phyloP scores from a whole-genome alignment of 1,140 invertebrate species.

The Macrobrachium rosenbergii region DNA sequence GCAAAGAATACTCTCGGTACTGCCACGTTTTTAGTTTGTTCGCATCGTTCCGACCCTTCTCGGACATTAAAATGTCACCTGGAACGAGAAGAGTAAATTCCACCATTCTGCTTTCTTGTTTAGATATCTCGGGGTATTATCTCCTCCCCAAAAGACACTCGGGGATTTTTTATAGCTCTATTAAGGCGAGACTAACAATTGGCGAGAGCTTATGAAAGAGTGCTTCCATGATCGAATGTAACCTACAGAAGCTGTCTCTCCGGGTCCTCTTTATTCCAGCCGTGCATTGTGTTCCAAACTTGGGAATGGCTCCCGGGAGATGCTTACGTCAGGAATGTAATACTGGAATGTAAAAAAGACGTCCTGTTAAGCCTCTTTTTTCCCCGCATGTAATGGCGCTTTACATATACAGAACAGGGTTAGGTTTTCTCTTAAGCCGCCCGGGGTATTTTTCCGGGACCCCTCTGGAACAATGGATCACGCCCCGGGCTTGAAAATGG shows the following conservation, averaged over 20 bases:
- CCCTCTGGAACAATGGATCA: conserved; percentile 33
- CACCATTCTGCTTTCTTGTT: too few species aligned
- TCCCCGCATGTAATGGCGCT: conserved; percentile 57
- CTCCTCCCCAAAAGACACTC: too few species aligned
- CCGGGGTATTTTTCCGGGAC: conserved; percentile 29
- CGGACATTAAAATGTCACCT: too few species aligned
- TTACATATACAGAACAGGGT: conserved; percentile 53
- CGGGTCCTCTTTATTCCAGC: conserved; percentile 26
- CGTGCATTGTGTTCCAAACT: conserved; percentile 54
- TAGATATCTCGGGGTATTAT: too few species aligned
- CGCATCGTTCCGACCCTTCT: too few species aligned
- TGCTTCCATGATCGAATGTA: conserved; percentile 40
- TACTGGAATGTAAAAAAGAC: conserved; percentile 60
- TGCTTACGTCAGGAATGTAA: conserved; percentile 60
- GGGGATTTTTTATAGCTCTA: not conserved
- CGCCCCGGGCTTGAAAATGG: conserved; percentile 27
- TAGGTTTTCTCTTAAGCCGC: conserved; percentile 50
- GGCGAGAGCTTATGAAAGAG: conserved; percentile 39
- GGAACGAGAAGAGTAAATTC: too few species aligned
- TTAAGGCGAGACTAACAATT: not conserved
- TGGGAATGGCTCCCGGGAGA: conserved; percentile 50
- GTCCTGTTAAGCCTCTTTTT: conserved; percentile 51
- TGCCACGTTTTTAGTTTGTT: too few species aligned
- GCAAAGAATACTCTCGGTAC: too few species aligned
- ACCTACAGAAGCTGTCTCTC: conserved; percentile 20